These are phyloP conservation scores for Gorsachius magnificus DNA, from an alignment of 2,797 vertebrate genomes.

Conservation along the genomic window DNA sequence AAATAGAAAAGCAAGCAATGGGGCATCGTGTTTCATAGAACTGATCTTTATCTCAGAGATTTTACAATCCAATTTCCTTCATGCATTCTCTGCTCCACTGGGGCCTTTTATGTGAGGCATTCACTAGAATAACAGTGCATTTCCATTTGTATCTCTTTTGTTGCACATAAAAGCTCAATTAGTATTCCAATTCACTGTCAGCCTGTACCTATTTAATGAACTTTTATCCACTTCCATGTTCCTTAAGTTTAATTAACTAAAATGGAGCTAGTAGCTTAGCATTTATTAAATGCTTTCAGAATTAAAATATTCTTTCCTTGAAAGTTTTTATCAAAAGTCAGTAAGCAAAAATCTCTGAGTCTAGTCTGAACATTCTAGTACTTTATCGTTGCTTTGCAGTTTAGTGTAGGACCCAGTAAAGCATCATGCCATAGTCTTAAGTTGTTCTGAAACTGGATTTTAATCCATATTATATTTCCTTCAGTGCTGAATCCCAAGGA, in stretches of 20 bases:
- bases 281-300: constrained; percentile 60
- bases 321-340: constrained; percentile 49
- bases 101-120: constrained; percentile 39
- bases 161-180: constrained; percentile 70
- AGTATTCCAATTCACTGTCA: constrained; percentile 63
- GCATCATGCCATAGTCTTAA: not conserved
- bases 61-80: constrained; percentile 68
- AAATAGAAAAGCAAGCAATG: constrained; percentile 56
- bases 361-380: not conserved
- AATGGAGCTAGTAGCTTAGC: constrained; percentile 60
- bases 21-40: constrained; percentile 51
- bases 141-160: constrained; percentile 69
- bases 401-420: not conserved
- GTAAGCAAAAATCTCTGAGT: constrained; percentile 8
- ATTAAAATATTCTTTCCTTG: constrained; percentile 61
- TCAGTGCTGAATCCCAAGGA: not conserved
- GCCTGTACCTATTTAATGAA: constrained; percentile 70
- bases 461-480: not conserved
- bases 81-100: constrained; percentile 17
- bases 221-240: constrained; percentile 72
- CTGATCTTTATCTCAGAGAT: constrained; percentile 57
- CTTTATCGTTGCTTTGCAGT: not conserved
- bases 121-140: constrained; percentile 40
- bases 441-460: not conserved
- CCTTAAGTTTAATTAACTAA: constrained; percentile 79